These are phyloP conservation scores for Parauchenoglanis ngamensis DNA, from an alignment of 2,797 vertebrate species.

Conservation along the genomic window DNA sequence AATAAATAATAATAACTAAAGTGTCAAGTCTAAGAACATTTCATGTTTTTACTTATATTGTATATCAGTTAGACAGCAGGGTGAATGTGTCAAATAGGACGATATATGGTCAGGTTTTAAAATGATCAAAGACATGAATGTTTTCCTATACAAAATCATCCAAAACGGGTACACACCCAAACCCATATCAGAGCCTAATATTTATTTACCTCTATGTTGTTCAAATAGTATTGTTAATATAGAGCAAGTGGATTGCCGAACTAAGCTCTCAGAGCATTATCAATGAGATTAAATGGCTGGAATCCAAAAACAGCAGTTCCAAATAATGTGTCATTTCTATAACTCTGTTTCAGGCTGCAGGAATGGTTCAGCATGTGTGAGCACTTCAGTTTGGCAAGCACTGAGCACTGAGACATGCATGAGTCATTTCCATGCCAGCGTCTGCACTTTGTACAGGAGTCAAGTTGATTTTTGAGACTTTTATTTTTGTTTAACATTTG, in stretches of 20 bases:
- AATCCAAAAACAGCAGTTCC: background rate
- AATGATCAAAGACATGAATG: background rate
- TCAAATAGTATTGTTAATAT: background rate
- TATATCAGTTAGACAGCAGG: background rate
- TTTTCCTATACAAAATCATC: background rate
- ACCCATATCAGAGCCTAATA: background rate
- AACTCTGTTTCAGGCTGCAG: background rate
- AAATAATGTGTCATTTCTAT: background rate
- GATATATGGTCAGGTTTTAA: no score
- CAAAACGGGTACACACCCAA: constrained; percentile 3
- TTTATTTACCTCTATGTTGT: background rate
- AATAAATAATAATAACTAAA: background rate
- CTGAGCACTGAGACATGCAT: background rate
- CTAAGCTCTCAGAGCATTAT: background rate
- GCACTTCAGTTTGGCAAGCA: background rate
- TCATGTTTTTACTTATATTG: background rate
- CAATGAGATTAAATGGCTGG: background rate
- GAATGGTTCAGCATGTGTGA: background rate
- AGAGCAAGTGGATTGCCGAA: background rate
- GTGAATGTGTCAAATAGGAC: background rate
- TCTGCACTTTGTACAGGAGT: background rate
- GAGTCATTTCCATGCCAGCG: background rate
- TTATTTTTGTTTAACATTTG: background rate
- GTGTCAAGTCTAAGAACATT: background rate
- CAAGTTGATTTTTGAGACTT: background rate